A percentile compares a stretch with the other conserved stretches of the same genome.
Conservation (phyloP, 2,113 vertebrate species). For the Montifringilla adamsi region DNA sequence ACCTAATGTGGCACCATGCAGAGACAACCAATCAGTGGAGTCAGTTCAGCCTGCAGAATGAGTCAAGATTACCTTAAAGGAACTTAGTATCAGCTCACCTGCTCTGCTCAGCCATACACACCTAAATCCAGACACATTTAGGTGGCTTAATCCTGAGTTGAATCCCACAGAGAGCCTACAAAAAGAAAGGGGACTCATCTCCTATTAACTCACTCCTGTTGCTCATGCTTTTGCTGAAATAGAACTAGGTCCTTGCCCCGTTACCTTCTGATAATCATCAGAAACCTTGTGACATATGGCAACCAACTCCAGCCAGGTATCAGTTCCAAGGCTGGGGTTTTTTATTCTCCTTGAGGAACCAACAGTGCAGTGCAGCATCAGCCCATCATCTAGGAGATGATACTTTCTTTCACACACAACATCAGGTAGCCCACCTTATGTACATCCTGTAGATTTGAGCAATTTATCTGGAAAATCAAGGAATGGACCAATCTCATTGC, state of each 20-base stretch:
- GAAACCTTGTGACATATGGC: not conserved
- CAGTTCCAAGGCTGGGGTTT: not conserved
- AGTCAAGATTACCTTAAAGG: not conserved
- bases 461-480: slow-evolving; percentile 3
- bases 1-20: not conserved
- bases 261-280: not conserved
- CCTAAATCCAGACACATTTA: not conserved
- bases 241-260: not conserved
- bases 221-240: not conserved
- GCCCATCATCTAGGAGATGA: not conserved
- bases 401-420: not conserved
- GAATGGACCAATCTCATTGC: not conserved
- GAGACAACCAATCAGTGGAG: not conserved
- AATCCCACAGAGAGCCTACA: not conserved
- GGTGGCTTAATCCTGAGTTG: not conserved
- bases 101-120: not conserved
- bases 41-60: not conserved
- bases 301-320: not conserved
- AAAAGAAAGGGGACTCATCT: not conserved
- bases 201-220: not conserved
- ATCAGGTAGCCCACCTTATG: not conserved
- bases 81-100: not conserved
- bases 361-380: not conserved
- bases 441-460: not conserved
- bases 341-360: not conserved